Evolutionary conservation across 2,888 invertebrate genomes (phyloP).

Genomic region (Branchellion lobata): DNA sequence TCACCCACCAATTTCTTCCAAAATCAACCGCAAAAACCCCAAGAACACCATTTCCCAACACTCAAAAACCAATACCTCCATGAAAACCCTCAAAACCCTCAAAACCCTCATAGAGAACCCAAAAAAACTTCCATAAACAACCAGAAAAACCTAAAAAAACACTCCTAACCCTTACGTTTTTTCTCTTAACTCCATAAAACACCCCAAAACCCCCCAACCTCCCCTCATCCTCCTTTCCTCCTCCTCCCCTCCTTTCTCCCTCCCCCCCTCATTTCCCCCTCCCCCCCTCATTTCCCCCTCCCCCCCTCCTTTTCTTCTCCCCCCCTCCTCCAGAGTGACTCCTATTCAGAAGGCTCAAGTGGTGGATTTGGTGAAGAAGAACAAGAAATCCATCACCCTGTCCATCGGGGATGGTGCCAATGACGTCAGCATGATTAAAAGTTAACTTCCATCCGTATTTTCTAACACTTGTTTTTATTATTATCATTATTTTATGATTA

Average conservation of each 20-base stretch:
- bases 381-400: conserved; percentile 89
- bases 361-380: conserved; percentile 92
- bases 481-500: too few species aligned
- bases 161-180: background rate
- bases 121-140: too few species aligned
- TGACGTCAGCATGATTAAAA: conserved; percentile 97
- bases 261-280: background rate
- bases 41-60: too few species aligned
- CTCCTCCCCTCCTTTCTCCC: background rate
- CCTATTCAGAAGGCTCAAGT: conserved; percentile 98
- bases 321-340: conserved; percentile 70
- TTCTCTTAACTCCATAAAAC: too few species aligned
- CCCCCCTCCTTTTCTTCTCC: background rate
- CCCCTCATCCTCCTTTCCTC: background rate
- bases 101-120: too few species aligned
- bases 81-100: too few species aligned
- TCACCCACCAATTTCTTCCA: too few species aligned
- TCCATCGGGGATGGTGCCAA: conserved; percentile 99
- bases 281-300: background rate
- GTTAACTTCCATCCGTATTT: too few species aligned
- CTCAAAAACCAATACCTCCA: too few species aligned
- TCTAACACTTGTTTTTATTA: too few species aligned
- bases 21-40: too few species aligned
- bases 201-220: too few species aligned
- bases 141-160: background rate